Evolutionary conservation across 2,113 vertebrate genomes (phyloP), one percentile per base, ranked within the genome.

Genomic region (mouse (Mus musculus)): DNA sequence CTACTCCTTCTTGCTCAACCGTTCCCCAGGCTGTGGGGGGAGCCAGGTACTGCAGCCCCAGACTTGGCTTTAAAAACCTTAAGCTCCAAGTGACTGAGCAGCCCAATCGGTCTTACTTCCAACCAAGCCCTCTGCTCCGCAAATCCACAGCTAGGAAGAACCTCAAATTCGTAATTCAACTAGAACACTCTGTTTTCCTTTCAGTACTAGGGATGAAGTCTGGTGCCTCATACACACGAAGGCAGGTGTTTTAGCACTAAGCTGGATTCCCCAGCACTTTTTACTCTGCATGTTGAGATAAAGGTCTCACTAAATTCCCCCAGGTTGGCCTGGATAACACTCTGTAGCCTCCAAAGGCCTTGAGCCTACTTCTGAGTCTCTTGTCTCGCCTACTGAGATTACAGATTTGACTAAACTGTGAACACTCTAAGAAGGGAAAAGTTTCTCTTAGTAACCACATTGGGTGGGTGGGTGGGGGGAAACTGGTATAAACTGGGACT

Each of bases 1-100:
- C 11, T 16, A 0, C n/a, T 59, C 36, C 24, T 5, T 2, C 26
- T 12, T n/a, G 1, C 14, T 42, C 42, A 63, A 0, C 46, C 9
- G 2, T 28, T 46, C 7, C 0, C n/a, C 5, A 71, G 30, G 30
- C 3, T 28, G 11, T 2, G 33, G 20, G 3, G 78, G 75, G 77
- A 91, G n/a, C 13, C n/a, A 19, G 46, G 12, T 2, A 17, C 46
- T 3, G 54, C 33, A 1, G 33, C 17, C 69, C 88, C 39, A 73
- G 63, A 8, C 77, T 54, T 54, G 56, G 22, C 65, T 86, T 76
- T 26, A 49, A 1, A 11, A 42, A 30, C 24, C 24, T 78, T 82
- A 24, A 69, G 36, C 19, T n/a, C 22, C 90, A 78, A 65, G 52
- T 16, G 39, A 88, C 1, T 3, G 5, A 67, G 24, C 0, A 22